Evolutionary conservation across 1,140 invertebrate species (phyloP).

Genomic region (Orius insidiosus): DNA sequence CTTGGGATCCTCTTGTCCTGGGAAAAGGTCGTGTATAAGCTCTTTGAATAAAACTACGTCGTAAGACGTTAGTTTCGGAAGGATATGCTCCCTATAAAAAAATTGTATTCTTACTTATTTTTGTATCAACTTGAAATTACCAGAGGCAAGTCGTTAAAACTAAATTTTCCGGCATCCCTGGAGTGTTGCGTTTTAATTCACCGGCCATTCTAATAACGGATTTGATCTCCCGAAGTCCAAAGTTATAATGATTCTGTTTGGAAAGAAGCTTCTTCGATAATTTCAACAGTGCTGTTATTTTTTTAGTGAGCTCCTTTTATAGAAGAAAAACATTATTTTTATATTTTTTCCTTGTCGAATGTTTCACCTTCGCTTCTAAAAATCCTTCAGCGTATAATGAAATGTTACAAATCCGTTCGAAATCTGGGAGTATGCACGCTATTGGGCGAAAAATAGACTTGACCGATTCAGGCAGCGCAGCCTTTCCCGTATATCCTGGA

Average conservation of each 20-base stretch:
- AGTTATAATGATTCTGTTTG: constrained; percentile 86
- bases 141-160: constrained; percentile 47
- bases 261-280: constrained; percentile 70
- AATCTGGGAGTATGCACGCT: constrained; percentile 73
- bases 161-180: constrained; percentile 60
- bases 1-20: constrained; percentile 67
- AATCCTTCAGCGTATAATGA: constrained; percentile 75
- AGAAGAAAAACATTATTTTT: too few relatives aligned
- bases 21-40: constrained; percentile 74
- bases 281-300: constrained; percentile 80
- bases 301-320: constrained; percentile 60
- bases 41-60: constrained; percentile 78
- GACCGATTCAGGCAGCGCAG: constrained; percentile 76
- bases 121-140: too few relatives aligned
- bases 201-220: constrained; percentile 79
- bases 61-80: constrained; percentile 80
- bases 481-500: constrained; percentile 75
- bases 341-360: too few relatives aligned
- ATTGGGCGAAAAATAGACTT: constrained; percentile 80
- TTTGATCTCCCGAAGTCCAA: constrained; percentile 75
- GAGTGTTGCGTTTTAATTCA: constrained; percentile 56
- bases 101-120: too few relatives aligned
- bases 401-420: constrained; percentile 79
- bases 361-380: constrained; percentile 21
- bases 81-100: constrained; percentile 59